Base-by-base conservation (phyloP, 2,888 invertebrate genomes). In the Pedicia rivosa region DNA sequence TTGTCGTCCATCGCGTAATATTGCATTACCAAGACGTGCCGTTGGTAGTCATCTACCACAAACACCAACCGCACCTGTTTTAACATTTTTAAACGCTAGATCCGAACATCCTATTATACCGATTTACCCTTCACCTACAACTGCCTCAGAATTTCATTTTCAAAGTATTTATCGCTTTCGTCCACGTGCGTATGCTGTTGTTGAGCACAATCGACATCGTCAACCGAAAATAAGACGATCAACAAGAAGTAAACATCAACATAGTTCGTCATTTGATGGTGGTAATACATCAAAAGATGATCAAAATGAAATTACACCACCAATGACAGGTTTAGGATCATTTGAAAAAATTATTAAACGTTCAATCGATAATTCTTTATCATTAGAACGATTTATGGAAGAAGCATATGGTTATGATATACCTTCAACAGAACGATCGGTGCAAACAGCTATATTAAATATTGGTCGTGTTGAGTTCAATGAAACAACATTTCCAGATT, bases 191-290 rank as follows among this genome's bases (percentile, higher is more conserved):
- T 38, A 48, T 43, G 35, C 48, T 51, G n/a, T 32, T 6, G 26
- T 17, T 14, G 31, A 22, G 24, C 36, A 24, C 10, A 62, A 65
- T 42, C 59, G 67, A 37, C 62, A 64, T 42, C 55, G 68, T 37
- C 68, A 68, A 13, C 59, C 68, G 6, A 67, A 68, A 50, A 59
- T 72, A 16, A 70, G 71, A 46, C 61, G 71, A 30, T 65, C 71
- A 1, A 65, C 64, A 2, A 36, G 41, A 5, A 36, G 29, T 26
- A 39, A 37, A 25, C 33, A 24, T 15, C 31, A 35, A 35, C 35
- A 17, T 8, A 17, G 20, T 12, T 31, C 35, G 10, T 28, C 34
- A 9, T 12, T 26, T 13, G 35, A 35, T 25, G 26, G 25, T 17
- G 39, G 27, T 25, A 39, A 22, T 12, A 38, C 13, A 9, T 36